Percentiles rank a stretch among this genome's conserved stretches.
Evolutionary conservation across 2,797 vertebrate species (phyloP).

Genomic region (Lacerta agilis): DNA sequence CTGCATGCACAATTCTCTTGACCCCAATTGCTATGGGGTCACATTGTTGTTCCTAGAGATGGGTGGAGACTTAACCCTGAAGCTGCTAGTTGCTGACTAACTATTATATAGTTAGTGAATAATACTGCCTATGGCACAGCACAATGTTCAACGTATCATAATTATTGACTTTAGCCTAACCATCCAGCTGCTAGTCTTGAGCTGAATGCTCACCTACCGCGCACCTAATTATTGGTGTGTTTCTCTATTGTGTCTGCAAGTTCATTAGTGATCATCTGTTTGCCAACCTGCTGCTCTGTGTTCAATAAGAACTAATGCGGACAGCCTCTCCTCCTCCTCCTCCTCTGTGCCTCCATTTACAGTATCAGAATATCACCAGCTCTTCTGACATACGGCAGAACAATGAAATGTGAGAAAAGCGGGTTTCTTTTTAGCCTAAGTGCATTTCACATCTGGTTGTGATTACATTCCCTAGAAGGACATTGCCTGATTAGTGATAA

Average conservation of each 20-base stretch:
- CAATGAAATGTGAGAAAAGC: constrained; percentile 38
- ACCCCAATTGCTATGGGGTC: not conserved
- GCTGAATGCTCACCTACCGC: constrained; percentile 20
- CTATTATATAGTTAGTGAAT: not conserved
- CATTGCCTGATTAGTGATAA: constrained; percentile 53
- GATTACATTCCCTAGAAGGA: constrained; percentile 53
- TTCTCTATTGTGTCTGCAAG: constrained; percentile 42
- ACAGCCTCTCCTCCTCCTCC: constrained; percentile 5
- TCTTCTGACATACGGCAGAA: constrained; percentile 32
- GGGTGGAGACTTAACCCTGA: not conserved
- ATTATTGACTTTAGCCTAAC: constrained; percentile 35
- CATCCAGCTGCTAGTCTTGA: constrained; percentile 37
- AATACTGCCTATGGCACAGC: not conserved
- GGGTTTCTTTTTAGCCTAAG: constrained; percentile 53
- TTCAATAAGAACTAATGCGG: constrained; percentile 28
- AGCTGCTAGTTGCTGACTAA: not conserved
- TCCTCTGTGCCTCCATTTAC: constrained; percentile 13
- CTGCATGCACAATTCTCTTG: not conserved
- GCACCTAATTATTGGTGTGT: constrained; percentile 56
- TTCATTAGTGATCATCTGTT: constrained; percentile 53
- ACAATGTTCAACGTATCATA: constrained; percentile 23
- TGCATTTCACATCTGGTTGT: constrained; percentile 59
- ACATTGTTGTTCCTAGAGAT: too few species aligned
- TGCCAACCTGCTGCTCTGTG: constrained; percentile 52
- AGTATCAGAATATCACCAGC: constrained; percentile 1